These are phyloP conservation scores for Centropyge bicolor DNA, from an alignment of 2,797 vertebrate genomes.

Conservation along the genomic window DNA sequence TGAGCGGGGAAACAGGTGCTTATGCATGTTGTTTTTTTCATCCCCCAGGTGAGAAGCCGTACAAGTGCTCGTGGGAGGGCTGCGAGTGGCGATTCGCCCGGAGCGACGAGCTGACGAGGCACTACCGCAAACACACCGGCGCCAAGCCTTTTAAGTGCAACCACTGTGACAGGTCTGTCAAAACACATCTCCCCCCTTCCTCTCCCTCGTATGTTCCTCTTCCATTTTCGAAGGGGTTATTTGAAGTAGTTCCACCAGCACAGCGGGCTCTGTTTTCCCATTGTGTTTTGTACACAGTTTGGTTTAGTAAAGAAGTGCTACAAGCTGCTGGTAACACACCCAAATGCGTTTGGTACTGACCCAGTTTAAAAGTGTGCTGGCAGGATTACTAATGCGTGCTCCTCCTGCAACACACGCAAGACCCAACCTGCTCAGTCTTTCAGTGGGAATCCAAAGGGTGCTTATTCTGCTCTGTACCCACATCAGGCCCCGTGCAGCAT, in stretches of 20 bases:
- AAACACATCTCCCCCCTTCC: constrained; percentile 58
- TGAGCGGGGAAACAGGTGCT: constrained; percentile 55
- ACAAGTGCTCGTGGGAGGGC: constrained; percentile 99
- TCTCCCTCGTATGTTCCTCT: constrained; percentile 32
- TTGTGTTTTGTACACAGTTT: constrained; percentile 55
- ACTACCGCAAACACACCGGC: constrained; percentile 99
- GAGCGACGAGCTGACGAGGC: constrained; percentile 98
- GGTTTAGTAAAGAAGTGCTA: constrained; percentile 42
- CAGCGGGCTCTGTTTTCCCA: constrained; percentile 25
- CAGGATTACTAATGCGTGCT: constrained; percentile 76
- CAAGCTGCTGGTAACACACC: constrained; percentile 55
- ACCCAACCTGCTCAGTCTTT: constrained; percentile 54
- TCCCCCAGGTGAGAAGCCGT: constrained; percentile 98
- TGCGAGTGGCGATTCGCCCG: constrained; percentile 99
- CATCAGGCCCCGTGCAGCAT: constrained; percentile 48
- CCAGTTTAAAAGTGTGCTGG: constrained; percentile 71
- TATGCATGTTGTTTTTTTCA: constrained; percentile 59
- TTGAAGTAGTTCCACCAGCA: constrained; percentile 58
- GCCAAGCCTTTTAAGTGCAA: constrained; percentile 99
- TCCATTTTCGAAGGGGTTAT: constrained; percentile 42
- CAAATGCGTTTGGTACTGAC: constrained; percentile 71
- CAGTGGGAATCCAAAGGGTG: constrained; percentile 41
- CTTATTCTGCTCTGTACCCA: constrained; percentile 32
- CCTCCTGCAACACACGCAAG: constrained; percentile 42
- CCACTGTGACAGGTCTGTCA: constrained; percentile 99